Evolutionary conservation across 2,888 invertebrate species (phyloP), one percentile per base, ranked within the genome.

Genomic region (Tipula confusa): DNA sequence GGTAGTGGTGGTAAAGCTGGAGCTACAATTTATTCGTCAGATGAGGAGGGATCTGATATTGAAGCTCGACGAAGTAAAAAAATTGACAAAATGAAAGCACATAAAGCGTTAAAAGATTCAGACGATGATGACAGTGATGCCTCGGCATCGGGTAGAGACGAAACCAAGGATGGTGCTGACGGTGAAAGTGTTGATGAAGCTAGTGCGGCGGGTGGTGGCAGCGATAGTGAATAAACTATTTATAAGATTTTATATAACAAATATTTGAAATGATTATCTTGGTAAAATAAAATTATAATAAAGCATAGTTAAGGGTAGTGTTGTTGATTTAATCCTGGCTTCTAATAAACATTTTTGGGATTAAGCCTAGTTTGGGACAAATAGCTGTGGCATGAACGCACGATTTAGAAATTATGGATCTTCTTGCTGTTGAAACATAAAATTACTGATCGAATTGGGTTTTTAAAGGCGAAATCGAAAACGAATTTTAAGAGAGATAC

Each of bases 21-120:
- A 84, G 93, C 93, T 0, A 92, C 93, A 7, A 97, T 97, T 87
- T 97, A 97, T 90, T 97, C 97, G 0, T 96, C 96, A 0, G 97
- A 96, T 29, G 90, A 89, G 84, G 90, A 90, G 85, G 95, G 94
- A 0, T 96, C 96, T 0, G 96, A 96, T 87, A 93, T 96, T 85
- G 96, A 97, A 86, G 93, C 93, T 0, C 90, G 93, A 0, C 92
- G 95, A 84, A 93, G 93, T 29, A 93, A 94, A 84, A 93, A 95
- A 83, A 90, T 93, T 31, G 95, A 95, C 87, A 94, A 95, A 87
- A 92, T 94, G 1, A 95, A 95, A 88, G 94, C 93, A 85, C 92
- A 94, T 3, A 95, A 95, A 87, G 94, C 94, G 0, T 90, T 96
- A 33, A 93, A 95, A 86, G 96, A 96, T 88, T 96, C 96, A 0